phyloP scores from a whole-genome alignment of 2,113 vertebrate genomes.

The Phoxinus phoxinus region DNA sequence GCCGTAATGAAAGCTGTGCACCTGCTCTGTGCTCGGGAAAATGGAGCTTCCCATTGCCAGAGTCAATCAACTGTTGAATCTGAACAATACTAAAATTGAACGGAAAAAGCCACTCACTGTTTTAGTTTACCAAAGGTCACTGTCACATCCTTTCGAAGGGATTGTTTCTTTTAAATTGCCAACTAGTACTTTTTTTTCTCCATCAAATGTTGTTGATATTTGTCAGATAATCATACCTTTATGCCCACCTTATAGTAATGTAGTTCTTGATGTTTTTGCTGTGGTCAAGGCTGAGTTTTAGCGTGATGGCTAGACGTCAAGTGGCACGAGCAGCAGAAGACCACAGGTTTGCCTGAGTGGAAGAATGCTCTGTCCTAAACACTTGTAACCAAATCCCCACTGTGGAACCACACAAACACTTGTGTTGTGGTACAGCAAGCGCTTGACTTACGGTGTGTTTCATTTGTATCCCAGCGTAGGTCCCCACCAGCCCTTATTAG shows the following conservation, averaged over 20 bases:
- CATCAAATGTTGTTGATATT: not conserved
- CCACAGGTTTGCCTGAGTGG: constrained; percentile 65
- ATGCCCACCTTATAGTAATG: not conserved
- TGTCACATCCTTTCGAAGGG: not conserved
- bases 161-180: not conserved
- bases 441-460: constrained; percentile 70
- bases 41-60: constrained; percentile 34
- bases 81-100: constrained; percentile 34
- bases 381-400: constrained; percentile 69
- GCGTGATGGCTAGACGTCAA: not conserved
- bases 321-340: constrained; percentile 62
- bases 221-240: not conserved
- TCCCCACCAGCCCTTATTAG: constrained; percentile 62
- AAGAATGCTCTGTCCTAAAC: constrained; percentile 67
- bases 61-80: constrained; percentile 39
- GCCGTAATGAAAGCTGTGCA: constrained; percentile 62
- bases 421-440: constrained; percentile 47
- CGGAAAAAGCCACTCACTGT: constrained; percentile 28
- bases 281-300: not conserved
- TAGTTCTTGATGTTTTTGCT: not conserved
- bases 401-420: constrained; percentile 38
- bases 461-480: constrained; percentile 66
- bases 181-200: not conserved
- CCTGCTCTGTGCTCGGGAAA: constrained; percentile 56
- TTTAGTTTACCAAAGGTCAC: constrained; percentile 13